Base-by-base conservation (phyloP, 2,797 vertebrate species). In the Sebastes iracundus region DNA sequence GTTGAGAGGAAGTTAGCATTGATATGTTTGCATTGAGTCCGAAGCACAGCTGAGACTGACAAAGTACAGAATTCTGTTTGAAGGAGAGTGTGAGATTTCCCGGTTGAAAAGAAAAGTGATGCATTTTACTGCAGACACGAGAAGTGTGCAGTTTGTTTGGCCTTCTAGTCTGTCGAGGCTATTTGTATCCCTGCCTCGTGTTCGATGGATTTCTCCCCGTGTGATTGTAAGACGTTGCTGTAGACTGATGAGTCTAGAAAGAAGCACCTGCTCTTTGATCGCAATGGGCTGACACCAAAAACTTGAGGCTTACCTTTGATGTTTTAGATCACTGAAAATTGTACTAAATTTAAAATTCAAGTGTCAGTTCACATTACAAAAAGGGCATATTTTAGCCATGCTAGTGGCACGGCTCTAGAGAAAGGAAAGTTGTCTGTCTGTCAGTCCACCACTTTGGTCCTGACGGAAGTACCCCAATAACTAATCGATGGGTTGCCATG, bases 11-110 rank as follows among this genome's bases (percentile, higher is more conserved):
- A 10, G 20, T 67, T 62, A 75, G n/a, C 25, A 63, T 46, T 46
- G 65, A 38, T 71, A 78, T 79, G 32, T 73, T 79, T 77, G 32
- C 13, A 7, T 22, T 69, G 32, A 59, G 52, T 30, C 69, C 16
- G 67, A 56, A 64, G 35, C 20, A 42, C 38, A 52, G 33, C 35
- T 35, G 27, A 64, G 64, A 6, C 32, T 66, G 28, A 7, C 25
- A 65, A 53, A 42, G 35, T 28, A 32, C 28, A n/a, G 30, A 16
- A 0, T 18, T 62, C 5, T 55, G 16, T 67, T 72, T 68, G 4
- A 58, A 55, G 5, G 22, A 46, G 2, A n/a, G 25, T 0, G 2
- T 46, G 33, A 53, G 8, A 61, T 42, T 52, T 68, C 10, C 12
- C 32, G 27, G 11, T 5, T 0, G 1, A 72, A 38, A 64, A 7